phyloP scores from a whole-genome alignment of 1,140 invertebrate genomes.

The Orussus abietinus region DNA sequence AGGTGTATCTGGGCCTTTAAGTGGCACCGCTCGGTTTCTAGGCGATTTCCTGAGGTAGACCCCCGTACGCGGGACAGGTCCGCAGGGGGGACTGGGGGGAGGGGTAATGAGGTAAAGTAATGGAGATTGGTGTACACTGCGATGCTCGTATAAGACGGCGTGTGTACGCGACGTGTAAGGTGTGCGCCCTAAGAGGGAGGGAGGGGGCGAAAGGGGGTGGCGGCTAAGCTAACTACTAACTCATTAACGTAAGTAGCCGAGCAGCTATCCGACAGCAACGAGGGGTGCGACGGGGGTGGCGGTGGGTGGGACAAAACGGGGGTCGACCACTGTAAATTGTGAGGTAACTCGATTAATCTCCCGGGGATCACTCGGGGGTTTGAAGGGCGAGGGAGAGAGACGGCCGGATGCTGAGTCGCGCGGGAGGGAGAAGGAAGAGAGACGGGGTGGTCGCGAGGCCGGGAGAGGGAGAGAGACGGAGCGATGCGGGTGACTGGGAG shows the following conservation, averaged over 20 bases:
- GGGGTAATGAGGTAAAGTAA: slow-evolving; percentile 37
- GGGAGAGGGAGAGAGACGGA: neutral
- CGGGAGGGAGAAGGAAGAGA: neutral
- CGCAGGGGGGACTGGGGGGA: neutral
- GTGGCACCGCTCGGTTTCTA: too few relatives aligned
- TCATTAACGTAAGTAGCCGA: slow-evolving; percentile 41
- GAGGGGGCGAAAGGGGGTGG: neutral
- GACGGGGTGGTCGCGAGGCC: neutral
- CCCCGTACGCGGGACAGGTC: neutral
- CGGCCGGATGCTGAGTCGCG: slow-evolving; percentile 1
- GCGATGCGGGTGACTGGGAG: too few relatives aligned
- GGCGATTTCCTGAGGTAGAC: too few relatives aligned
- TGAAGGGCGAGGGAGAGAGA: slow-evolving; percentile 1
- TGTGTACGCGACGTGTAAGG: slow-evolving; percentile 6
- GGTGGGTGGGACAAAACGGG: too few relatives aligned
- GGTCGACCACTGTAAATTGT: slow-evolving; percentile 28
- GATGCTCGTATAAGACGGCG: neutral
- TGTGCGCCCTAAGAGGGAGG: slow-evolving; percentile 15
- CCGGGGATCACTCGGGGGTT: slow-evolving; percentile 13
- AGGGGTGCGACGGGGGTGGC: slow-evolving; percentile 3
- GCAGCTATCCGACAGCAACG: slow-evolving; percentile 13
- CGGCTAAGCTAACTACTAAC: slow-evolving; percentile 26
- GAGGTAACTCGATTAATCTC: slow-evolving; percentile 29
- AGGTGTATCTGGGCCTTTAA: too few relatives aligned
- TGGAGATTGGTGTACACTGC: slow-evolving; percentile 32